phyloP scores from a whole-genome alignment of 2,797 vertebrate genomes.

The Myripristis murdjan region DNA sequence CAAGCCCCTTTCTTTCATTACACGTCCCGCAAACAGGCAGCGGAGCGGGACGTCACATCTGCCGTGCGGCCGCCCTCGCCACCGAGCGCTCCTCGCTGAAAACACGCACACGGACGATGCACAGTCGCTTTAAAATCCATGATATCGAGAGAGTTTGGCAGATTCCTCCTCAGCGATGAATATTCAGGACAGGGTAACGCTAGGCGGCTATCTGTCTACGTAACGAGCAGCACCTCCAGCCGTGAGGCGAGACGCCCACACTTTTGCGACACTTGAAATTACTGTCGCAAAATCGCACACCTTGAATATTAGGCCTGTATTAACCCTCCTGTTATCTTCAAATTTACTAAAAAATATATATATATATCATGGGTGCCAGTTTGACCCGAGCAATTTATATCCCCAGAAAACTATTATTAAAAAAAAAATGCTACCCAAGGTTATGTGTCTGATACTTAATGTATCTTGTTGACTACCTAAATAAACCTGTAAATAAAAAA shows the following conservation, averaged over 20 bases:
- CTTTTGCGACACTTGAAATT: constrained; percentile 66
- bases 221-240: constrained; percentile 46
- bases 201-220: constrained; percentile 47
- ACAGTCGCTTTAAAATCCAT: constrained; percentile 21
- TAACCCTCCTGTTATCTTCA: no score
- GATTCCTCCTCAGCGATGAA: constrained; percentile 7
- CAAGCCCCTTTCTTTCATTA: constrained; percentile 21
- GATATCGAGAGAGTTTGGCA: neutral
- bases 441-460: no score
- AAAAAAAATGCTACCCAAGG: no score
- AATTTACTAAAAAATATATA: no score
- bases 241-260: no score
- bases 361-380: no score
- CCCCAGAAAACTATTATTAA: no score
- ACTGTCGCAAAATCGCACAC: constrained; percentile 70
- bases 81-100: neutral
- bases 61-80: constrained; percentile 3
- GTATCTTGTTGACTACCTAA: no score
- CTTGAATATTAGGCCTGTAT: no score
- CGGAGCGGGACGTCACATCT: constrained; percentile 29
- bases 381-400: no score
- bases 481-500: no score
- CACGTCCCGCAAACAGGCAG: constrained; percentile 36
- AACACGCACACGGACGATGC: neutral
- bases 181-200: constrained; percentile 62